Percentiles rank a stretch among this genome's conserved stretches.
Conservation (phyloP, 2,888 invertebrate genomes). For the Tortricodes alternella region DNA sequence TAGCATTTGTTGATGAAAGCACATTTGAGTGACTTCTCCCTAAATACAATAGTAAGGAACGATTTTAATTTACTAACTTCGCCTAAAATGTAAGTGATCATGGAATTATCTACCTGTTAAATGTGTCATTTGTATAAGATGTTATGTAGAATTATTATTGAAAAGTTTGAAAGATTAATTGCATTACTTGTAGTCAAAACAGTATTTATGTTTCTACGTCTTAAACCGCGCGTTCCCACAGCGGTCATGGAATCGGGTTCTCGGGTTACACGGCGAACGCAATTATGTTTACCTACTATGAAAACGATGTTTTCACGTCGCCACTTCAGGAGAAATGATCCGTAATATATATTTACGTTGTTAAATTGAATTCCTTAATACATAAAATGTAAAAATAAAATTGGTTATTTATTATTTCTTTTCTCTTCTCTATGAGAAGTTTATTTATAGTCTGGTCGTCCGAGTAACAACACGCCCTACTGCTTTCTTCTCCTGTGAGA, state of each 20-base stretch:
- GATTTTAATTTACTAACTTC: no score
- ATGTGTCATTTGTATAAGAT: constrained; percentile 9
- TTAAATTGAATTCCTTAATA: background rate
- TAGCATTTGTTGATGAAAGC: no score
- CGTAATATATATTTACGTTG: constrained; percentile 30
- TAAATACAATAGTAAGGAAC: no score
- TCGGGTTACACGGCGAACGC: constrained; percentile 51
- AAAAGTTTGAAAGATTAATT: background rate
- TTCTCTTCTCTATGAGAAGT: no score
- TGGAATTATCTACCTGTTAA: constrained; percentile 2
- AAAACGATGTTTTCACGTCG: constrained; percentile 52
- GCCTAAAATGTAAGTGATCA: no score
- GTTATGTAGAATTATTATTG: no score
- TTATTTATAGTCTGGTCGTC: no score
- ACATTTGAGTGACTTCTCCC: no score
- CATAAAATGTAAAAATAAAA: no score
- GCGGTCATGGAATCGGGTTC: constrained; percentile 46
- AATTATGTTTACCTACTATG: constrained; percentile 49
- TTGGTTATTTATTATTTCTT: no score
- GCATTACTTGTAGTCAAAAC: constrained; percentile 9
- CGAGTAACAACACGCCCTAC: no score
- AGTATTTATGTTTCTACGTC: constrained; percentile 2
- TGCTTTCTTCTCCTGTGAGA: no score
- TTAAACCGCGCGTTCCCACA: constrained; percentile 37
- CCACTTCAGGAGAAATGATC: constrained; percentile 36